Base-by-base conservation (phyloP, 2,888 invertebrate genomes). In the Cosmia pyralina region DNA sequence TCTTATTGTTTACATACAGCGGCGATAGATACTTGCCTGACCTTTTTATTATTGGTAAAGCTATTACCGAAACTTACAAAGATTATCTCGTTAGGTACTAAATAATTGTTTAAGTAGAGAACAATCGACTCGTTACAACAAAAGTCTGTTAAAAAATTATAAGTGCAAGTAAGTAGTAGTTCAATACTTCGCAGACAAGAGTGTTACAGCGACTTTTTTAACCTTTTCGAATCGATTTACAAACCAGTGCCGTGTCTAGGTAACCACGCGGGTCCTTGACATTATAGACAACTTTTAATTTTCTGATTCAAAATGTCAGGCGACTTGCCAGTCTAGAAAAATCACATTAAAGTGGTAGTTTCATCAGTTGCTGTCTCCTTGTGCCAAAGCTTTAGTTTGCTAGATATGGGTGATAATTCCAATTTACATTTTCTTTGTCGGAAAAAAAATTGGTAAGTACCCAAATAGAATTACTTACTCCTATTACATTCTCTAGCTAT, bases 1-100 rank as follows among this genome's bases (percentile, higher is more conserved):
- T 91, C 88, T 85, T 87, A 89, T 89, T 91, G 90, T 93, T 91
- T 90, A 87, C 89, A 87, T 86, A 88, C 85, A 84, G 75, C 72
- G 79, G 68, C 65, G 77, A 88, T 88, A 86, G 82, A 75, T 85
- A 81, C 78, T 84, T 78, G 83, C 76, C 82, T 88, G 85, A 88
- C 72, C 75, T 81, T 82, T 77, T 79, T 77, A 79, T 73, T 72
- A 79, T 73, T 71, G 63, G 71, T 67, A 72, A 77, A 77, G 19
- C 53, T 58, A 72, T 44, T 65, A 60, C 57, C 10, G 52, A 74
- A 67, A 79, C 38, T 65, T 28, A 60, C 44, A 68, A 60, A 81
- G 52, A 68, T 79, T 74, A 74, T 55, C 53, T 44, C 17, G 8
- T 50, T 65, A n/a, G n/a, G n/a, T n/a, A 72, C 17, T 53, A 52